A percentile compares a stretch with the other conserved stretches of the same genome.
Evolutionary conservation across 2,888 invertebrate species (phyloP).

Genomic region (Drosophila kanekoi): DNA sequence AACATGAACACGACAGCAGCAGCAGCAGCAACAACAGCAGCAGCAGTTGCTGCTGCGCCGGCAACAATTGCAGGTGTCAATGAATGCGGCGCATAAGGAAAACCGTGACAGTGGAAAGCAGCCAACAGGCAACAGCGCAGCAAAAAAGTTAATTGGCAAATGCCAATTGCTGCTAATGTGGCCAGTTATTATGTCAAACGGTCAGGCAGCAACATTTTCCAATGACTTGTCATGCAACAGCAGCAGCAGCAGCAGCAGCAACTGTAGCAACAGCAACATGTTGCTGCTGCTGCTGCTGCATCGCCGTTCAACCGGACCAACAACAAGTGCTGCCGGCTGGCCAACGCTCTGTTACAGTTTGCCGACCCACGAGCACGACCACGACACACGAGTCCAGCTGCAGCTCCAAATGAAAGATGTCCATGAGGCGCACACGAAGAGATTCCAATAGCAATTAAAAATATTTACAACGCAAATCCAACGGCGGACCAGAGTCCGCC

Average conservation of each 20-base stretch:
- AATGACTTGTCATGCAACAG: conserved; percentile 63
- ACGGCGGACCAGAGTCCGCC: conserved; percentile 28
- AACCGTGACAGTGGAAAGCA: conserved; percentile 71
- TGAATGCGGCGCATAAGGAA: conserved; percentile 78
- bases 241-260: conserved; percentile 24
- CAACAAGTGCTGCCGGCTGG: conserved; percentile 38
- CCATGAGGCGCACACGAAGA: conserved; percentile 70
- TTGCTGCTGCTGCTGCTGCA: conserved; percentile 42
- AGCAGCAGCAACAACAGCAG: conserved; percentile 1
- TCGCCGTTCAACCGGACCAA: conserved; percentile 57
- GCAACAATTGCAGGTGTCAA: conserved; percentile 78
- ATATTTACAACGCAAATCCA: conserved; percentile 80
- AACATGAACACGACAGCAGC: conserved; percentile 76
- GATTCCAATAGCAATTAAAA: conserved; percentile 79
- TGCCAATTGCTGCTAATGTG: conserved; percentile 81
- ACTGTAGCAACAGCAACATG: conserved; percentile 31
- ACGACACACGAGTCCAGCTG: conserved; percentile 15
- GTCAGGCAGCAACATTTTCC: conserved; percentile 67
- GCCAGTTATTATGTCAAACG: conserved; percentile 81
- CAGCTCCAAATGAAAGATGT: conserved; percentile 70
- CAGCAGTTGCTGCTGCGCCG: conserved; percentile 27
- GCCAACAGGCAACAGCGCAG: conserved; percentile 23
- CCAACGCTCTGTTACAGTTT: conserved; percentile 69
- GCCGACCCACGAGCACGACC: conserved; percentile 66
- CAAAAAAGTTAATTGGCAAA: conserved; percentile 76